A percentile compares a stretch with the other conserved stretches of the same genome.
phyloP scores from a whole-genome alignment of 2,888 invertebrate genomes.

The Proisotoma minuta region DNA sequence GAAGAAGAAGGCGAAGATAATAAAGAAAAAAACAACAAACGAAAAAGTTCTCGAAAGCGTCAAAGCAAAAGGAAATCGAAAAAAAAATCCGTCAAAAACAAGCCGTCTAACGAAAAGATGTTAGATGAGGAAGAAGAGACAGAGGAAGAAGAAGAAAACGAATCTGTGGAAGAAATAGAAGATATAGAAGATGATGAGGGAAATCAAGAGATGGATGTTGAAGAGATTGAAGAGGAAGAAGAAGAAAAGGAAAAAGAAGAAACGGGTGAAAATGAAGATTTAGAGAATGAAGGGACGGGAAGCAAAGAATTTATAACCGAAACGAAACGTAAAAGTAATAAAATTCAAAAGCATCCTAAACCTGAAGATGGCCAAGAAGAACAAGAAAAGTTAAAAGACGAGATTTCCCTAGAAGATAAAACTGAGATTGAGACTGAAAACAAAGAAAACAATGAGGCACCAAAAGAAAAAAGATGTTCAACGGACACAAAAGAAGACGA shows the following conservation, averaged over 20 bases:
- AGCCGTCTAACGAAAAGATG: too few relatives aligned
- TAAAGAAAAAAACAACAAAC: slow-evolving; percentile 12
- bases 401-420: not conserved
- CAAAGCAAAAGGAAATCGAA: not conserved
- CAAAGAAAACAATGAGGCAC: not conserved
- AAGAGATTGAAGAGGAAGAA: not conserved
- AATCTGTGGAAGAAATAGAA: not conserved
- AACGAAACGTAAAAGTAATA: too few relatives aligned
- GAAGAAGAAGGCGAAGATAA: slow-evolving; percentile 12
- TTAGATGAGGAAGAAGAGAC: not conserved
- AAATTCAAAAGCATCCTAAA: too few relatives aligned
- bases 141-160: not conserved
- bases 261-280: too few relatives aligned
- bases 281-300: too few relatives aligned
- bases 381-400: not conserved
- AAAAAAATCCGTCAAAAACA: too few relatives aligned
- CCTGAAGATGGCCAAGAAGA: not conserved
- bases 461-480: too few relatives aligned
- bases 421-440: not conserved
- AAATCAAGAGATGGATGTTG: not conserved
- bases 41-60: slow-evolving; percentile 3
- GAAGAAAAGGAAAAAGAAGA: not conserved
- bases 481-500: slow-evolving; percentile 14
- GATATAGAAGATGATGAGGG: not conserved
- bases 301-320: too few relatives aligned